Percentiles rank a stretch among this genome's conserved stretches.
These are phyloP conservation scores for Callimico goeldii DNA, from an alignment of 2,797 vertebrate species.

Conservation along the genomic window DNA sequence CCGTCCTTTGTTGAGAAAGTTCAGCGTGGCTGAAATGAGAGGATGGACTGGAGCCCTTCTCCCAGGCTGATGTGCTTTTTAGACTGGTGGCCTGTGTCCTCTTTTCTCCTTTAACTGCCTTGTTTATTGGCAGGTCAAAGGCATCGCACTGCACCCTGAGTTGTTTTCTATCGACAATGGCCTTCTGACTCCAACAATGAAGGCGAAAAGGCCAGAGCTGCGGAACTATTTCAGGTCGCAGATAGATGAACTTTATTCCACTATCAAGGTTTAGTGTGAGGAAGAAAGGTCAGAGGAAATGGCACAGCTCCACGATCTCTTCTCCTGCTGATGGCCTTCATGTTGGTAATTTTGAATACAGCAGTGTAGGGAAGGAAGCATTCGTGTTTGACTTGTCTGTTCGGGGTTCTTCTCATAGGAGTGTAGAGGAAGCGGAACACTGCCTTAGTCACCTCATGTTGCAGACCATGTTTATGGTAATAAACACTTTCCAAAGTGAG, in stretches of 20 bases:
- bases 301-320: conserved; percentile 43
- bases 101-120: not conserved
- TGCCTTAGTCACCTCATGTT: conserved; percentile 86
- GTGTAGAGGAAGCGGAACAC: conserved; percentile 82
- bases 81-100: not conserved
- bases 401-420: conserved; percentile 84
- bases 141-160: conserved; percentile 90
- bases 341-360: conserved; percentile 79
- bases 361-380: conserved; percentile 81
- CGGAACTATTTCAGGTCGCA: conserved; percentile 90
- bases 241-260: conserved; percentile 94
- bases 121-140: conserved; percentile 89
- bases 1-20: not conserved
- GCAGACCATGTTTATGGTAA: conserved; percentile 83
- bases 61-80: not conserved
- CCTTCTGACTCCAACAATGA: conserved; percentile 96
- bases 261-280: conserved; percentile 89
- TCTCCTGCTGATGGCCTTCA: conserved; percentile 79
- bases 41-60: not conserved
- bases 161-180: conserved; percentile 96
- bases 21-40: not conserved
- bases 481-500: conserved; percentile 85
- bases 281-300: conserved; percentile 31
- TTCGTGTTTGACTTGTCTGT: conserved; percentile 79
- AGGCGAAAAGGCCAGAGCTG: conserved; percentile 93